Evolutionary conservation across 2,113 vertebrate genomes (phyloP).

Genomic region (human): GRCh38 chr4:66172001-66172500

Average conservation of each 20-base stretch:
- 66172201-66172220: neutral
- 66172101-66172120: neutral
- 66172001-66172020: neutral
- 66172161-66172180: neutral
- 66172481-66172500: neutral
- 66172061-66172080: neutral
- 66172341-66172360: neutral
- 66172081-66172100: neutral
- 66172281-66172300: neutral
- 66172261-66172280: neutral
- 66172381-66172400: neutral
- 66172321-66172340: neutral
- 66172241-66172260: neutral
- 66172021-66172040: neutral
- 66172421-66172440: neutral
- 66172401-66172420: neutral
- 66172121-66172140: neutral
- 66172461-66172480: neutral
- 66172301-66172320: neutral
- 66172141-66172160: neutral
- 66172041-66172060: neutral
- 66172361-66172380: neutral
- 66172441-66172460: neutral
- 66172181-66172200: neutral
- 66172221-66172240: neutral